phyloP scores from a whole-genome alignment of 1,140 invertebrate species.

The Hylaeus anthracinus region DNA sequence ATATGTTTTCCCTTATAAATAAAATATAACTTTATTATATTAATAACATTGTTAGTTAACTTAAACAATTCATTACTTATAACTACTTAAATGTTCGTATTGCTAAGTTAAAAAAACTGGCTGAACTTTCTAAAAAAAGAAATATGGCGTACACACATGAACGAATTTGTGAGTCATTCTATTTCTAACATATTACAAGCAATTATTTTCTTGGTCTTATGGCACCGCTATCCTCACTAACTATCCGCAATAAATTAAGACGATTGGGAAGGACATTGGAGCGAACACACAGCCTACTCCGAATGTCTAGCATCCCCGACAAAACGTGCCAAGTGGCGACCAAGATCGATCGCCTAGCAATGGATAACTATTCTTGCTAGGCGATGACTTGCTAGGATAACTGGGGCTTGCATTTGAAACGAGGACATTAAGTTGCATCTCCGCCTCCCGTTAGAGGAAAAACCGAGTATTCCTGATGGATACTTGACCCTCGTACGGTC shows the following conservation, averaged over 20 bases:
- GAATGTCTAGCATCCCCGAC: conserved; percentile 40
- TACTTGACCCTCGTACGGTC: conserved; percentile 37
- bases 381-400: too few relatives aligned
- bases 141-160: too few relatives aligned
- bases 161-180: too few relatives aligned
- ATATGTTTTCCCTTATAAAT: too few relatives aligned
- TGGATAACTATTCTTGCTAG: conserved; percentile 33
- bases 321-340: conserved; percentile 33
- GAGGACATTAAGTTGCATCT: conserved; percentile 45
- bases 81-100: too few relatives aligned
- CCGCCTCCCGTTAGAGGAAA: conserved; percentile 1
- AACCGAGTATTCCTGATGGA: conserved; percentile 49
- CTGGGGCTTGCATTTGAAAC: conserved; percentile 46
- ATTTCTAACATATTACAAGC: neutral
- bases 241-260: conserved; percentile 5
- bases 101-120: too few relatives aligned
- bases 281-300: neutral
- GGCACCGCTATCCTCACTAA: neutral
- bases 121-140: too few relatives aligned
- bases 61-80: too few relatives aligned
- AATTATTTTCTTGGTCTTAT: conserved; percentile 11
- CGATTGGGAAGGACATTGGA: neutral
- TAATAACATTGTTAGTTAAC: too few relatives aligned
- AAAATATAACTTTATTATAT: too few relatives aligned
- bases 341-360: conserved; percentile 55